Conservation (phyloP, 2,113 vertebrate species). For the Protobothrops flavoviridis region DNA sequence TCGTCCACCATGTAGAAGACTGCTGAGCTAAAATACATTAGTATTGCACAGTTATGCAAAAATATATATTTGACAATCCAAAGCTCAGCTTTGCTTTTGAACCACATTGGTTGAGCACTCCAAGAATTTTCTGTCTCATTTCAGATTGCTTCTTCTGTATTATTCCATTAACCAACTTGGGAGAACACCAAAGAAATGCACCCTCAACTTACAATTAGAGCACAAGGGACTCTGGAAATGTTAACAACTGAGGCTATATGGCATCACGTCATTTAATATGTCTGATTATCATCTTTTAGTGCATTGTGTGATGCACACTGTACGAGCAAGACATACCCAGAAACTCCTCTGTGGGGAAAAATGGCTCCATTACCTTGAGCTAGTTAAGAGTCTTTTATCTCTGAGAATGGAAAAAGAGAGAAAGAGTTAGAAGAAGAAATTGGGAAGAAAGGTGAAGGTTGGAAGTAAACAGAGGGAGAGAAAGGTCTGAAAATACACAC, state of each 20-base stretch:
- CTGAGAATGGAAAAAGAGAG: conserved; percentile 82
- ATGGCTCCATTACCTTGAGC: conserved; percentile 99
- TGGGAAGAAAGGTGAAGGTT: conserved; percentile 22
- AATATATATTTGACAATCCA: conserved; percentile 67
- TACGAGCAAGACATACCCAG: conserved; percentile 87
- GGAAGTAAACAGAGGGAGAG: conserved; percentile 54
- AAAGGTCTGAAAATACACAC: conserved; percentile 88
- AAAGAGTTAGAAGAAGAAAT: conserved; percentile 52
- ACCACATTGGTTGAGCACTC: conserved; percentile 65
- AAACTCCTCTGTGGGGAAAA: conserved; percentile 86
- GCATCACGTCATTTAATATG: conserved; percentile 78
- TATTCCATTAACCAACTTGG: conserved; percentile 70
- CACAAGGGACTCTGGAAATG: conserved; percentile 96
- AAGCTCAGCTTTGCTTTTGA: conserved; percentile 67
- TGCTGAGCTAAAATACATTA: conserved; percentile 68
- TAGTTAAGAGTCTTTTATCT: conserved; percentile 99
- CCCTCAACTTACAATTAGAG: conserved; percentile 91
- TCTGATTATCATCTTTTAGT: conserved; percentile 82
- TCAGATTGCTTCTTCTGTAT: conserved; percentile 64
- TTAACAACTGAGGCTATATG: conserved; percentile 86
- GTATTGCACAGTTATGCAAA: conserved; percentile 71
- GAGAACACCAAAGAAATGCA: conserved; percentile 98
- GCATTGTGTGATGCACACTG: conserved; percentile 71
- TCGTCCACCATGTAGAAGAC: conserved; percentile 66
- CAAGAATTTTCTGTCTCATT: conserved; percentile 69